Evolutionary conservation across 2,888 invertebrate species (phyloP).

Genomic region (Macrosoma leucophasiata): DNA sequence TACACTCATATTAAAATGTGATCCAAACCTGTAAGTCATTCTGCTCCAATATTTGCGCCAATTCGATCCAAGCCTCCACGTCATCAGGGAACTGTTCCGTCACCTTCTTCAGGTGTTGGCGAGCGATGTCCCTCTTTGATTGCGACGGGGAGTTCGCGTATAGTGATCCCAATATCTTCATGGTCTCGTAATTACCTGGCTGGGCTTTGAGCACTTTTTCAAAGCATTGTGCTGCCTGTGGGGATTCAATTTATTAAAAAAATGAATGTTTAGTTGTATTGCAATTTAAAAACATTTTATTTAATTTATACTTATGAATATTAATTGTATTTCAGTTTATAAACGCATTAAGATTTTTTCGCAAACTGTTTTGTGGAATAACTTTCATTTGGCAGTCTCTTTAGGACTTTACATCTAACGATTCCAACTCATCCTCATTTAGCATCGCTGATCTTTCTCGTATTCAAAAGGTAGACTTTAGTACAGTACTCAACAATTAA

Average conservation of each 20-base stretch:
- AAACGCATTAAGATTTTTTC: too few relatives aligned
- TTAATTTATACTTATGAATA: too few relatives aligned
- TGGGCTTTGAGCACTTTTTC: slow-evolving; percentile 98
- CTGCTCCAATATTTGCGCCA: slow-evolving; percentile 98
- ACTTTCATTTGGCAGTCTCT: too few relatives aligned
- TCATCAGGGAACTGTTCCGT: slow-evolving; percentile 99
- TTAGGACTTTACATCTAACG: too few relatives aligned
- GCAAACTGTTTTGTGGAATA: too few relatives aligned
- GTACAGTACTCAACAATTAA: too few relatives aligned
- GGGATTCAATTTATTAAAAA: slow-evolving; percentile 1
- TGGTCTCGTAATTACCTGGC: slow-evolving; percentile 98
- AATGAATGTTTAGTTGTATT: not conserved
- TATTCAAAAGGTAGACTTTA: too few relatives aligned
- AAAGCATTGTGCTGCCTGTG: slow-evolving; percentile 96
- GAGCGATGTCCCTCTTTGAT: slow-evolving; percentile 93
- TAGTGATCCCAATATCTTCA: slow-evolving; percentile 98
- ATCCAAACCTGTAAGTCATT: slow-evolving; percentile 83
- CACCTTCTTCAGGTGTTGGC: slow-evolving; percentile 94
- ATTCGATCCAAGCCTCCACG: slow-evolving; percentile 99
- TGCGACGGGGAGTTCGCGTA: slow-evolving; percentile 94
- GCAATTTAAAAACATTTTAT: too few relatives aligned
- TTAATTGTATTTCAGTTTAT: too few relatives aligned
- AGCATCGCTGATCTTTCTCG: too few relatives aligned
- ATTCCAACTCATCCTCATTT: too few relatives aligned
- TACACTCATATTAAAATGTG: too few relatives aligned